These are phyloP conservation scores for Pomacea maculata DNA, from an alignment of 1,140 invertebrate species.

Conservation along the genomic window DNA sequence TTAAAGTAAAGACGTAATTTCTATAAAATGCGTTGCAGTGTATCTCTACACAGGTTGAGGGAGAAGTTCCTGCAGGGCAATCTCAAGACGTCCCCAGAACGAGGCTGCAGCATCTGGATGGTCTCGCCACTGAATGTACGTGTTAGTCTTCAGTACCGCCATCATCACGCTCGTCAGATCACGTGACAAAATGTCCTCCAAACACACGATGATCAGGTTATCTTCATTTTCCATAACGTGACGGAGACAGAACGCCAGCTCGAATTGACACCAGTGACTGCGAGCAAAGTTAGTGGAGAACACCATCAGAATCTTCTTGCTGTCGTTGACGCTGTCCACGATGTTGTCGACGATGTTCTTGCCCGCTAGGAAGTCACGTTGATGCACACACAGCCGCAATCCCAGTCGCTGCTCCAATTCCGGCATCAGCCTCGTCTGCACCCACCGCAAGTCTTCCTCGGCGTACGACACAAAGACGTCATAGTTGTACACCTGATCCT, in stretches of 20 bases:
- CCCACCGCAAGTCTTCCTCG: background rate
- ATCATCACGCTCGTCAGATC: conserved; percentile 20
- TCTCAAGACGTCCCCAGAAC: conserved; percentile 17
- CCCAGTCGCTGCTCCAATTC: conserved; percentile 16
- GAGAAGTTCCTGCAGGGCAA: conserved; percentile 9
- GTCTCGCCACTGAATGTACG: conserved; percentile 21
- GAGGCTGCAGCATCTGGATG: background rate
- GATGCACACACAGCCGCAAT: conserved; percentile 43
- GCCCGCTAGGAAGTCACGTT: conserved; percentile 47
- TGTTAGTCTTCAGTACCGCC: conserved; percentile 23
- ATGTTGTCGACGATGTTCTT: conserved; percentile 43
- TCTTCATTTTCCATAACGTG: conserved; percentile 25
- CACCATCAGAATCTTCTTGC: conserved; percentile 41
- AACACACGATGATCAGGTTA: conserved; percentile 23
- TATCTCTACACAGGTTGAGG: background rate
- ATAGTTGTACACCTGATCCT: conserved; percentile 20
- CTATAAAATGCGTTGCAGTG: too few species aligned
- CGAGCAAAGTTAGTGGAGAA: conserved; percentile 40
- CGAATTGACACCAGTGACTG: conserved; percentile 50
- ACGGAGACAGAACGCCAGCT: conserved; percentile 61
- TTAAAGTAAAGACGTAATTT: too few species aligned
- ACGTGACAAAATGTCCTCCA: conserved; percentile 28
- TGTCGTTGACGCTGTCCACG: conserved; percentile 37
- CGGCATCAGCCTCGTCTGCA: background rate
- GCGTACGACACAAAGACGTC: conserved; percentile 31